These are phyloP conservation scores for Spea multiplicata DNA, from an alignment of 2,113 vertebrate species.

Conservation along the genomic window DNA sequence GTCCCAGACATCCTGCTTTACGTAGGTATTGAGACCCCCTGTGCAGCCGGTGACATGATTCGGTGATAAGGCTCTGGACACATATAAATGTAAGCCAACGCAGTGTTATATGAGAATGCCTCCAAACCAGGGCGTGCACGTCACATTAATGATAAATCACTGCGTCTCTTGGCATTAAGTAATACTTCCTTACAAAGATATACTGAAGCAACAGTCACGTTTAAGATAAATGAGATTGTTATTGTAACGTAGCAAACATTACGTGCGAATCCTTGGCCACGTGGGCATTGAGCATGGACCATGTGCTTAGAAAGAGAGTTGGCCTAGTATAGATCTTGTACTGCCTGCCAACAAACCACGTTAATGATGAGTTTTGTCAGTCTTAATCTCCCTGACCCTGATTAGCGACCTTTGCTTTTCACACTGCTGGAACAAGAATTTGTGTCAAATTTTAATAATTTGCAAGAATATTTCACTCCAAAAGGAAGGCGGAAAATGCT, in stretches of 20 bases:
- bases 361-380: no score
- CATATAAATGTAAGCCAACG: background rate
- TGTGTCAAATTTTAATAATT: no score
- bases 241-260: background rate
- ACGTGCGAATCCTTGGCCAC: no score
- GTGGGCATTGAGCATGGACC: no score
- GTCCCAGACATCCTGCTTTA: background rate
- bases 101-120: background rate
- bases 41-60: conserved; percentile 4
- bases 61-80: conserved; percentile 2
- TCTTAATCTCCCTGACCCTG: no score
- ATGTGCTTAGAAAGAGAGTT: no score
- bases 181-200: background rate
- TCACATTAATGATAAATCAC: conserved; percentile 18
- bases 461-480: no score
- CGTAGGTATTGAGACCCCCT: background rate
- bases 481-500: background rate
- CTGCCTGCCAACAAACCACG: no score
- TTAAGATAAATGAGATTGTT: conserved; percentile 3
- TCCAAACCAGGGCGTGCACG: background rate
- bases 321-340: no score
- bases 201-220: background rate
- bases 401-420: no score
- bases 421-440: no score
- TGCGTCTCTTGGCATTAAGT: background rate